Evolutionary conservation across 1,140 invertebrate genomes (phyloP), one percentile per base, ranked within the genome.

Genomic region (Papilio polytes): DNA sequence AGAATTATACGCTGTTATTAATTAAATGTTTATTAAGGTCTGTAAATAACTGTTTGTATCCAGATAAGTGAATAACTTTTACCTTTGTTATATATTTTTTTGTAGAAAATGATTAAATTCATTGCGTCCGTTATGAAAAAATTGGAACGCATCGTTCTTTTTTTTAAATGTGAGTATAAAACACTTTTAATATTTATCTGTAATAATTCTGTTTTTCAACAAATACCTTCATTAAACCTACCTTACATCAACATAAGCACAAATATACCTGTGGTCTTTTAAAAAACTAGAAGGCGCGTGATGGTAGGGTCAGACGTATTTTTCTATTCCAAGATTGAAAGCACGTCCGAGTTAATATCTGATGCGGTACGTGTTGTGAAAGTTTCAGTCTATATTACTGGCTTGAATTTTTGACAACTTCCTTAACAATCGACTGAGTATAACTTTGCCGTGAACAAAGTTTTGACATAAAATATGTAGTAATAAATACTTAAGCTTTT

Each of bases 331-430:
- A 36, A 70, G 22, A 70, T 70, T 70, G 26, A 26, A 70, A 70
- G 63, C 63, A 70, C 63, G 63, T 70, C 63, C 63, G 13, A 70
- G 22, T 70, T 70, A 70, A 70, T 70, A 70, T 70, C 63, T 26
- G 63, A 70, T 70, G 63, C 63, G 63, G 63, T 70, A 70, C 63
- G 63, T 70, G 63, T 18, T 70, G 26, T 31, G 63, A 76, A 76
- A 76, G 20, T 76, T 51, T 76, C 46, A 51, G 12, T 74, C 20
- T 74, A n/a, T 74, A 41, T 74, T n/a, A 48, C 73, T 48, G 20
- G 44, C 8, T 20, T 26, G 44, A 22, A 76, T 48, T 76, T 76
- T 76, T 31, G 18, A 53, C 12, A 53, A 48, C 22, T 76, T 51
- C 13, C 20, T 53, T 26, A 76, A 76, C 44, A 46, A 76, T 76